Evolutionary conservation across 2,888 invertebrate species (phyloP), one percentile per base, ranked within the genome.

Genomic region (Belgica antarctica): DNA sequence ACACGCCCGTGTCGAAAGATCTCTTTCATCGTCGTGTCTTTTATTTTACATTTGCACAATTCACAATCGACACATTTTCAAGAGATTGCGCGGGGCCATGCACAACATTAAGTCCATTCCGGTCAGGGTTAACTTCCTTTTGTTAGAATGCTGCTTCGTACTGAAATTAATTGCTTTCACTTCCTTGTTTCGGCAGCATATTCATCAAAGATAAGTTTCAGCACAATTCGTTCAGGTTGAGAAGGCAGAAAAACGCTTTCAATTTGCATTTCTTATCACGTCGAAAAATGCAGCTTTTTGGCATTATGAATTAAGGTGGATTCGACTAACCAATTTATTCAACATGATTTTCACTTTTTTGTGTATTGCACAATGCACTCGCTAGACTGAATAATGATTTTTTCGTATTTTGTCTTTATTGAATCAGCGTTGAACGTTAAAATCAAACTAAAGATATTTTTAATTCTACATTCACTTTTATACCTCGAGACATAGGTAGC

Each of bases 401-500:
- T n/a, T n/a, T n/a, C n/a, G n/a, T n/a, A n/a, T n/a, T n/a, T n/a
- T 46, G 46, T 2, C 22, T 19, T 27, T 24, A 25, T 62, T 62
- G 12, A 28, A 19, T n/a, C 31, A 68, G 57, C 68, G 25, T 59
- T 27, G 59, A 59, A 59, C 27, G 68, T 27, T 57, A 52, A 68
- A 68, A 28, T 68, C 57, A 68, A 57, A 68, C 68, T 68, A 68
- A 68, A 68, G 68, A 68, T 57, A 68, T 27, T 34, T 47, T 25
- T 68, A 57, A 68, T 68, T 68, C 68, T 68, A 68, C 68, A 57
- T 68, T 68, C 68, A 68, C 68, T 68, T 68, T 68, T 68, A 68
- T 68, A 68, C 68, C 31, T 52, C 52, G 12, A 52, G 52, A 52
- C 52, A 52, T 52, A 12, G 52, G 34, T 31, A 31, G 7, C 12